phyloP scores from a whole-genome alignment of 1,140 invertebrate species.

The Apis cerana region DNA sequence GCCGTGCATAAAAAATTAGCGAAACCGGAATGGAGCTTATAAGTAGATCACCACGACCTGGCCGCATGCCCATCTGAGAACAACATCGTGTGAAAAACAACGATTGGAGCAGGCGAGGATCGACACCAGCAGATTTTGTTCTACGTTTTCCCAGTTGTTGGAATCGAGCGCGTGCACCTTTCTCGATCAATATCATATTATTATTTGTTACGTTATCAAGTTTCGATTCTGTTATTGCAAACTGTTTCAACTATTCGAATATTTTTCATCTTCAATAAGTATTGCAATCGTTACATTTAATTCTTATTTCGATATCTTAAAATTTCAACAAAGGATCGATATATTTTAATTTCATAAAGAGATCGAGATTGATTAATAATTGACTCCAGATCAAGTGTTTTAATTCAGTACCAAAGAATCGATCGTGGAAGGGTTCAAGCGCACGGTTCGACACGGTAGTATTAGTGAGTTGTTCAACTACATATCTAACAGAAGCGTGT shows the following conservation, averaged over 20 bases:
- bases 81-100: constrained; percentile 10
- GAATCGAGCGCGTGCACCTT: neutral
- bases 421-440: constrained; percentile 10
- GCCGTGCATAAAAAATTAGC: constrained; percentile 1
- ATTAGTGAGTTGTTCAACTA: constrained; percentile 47
- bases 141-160: constrained; percentile 10
- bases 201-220: no score
- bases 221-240: neutral
- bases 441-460: constrained; percentile 21
- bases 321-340: no score
- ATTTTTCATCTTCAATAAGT: neutral
- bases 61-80: constrained; percentile 29
- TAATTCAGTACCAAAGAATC: neutral
- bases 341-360: neutral
- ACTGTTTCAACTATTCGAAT: neutral
- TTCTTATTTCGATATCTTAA: no score
- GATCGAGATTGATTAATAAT: neutral
- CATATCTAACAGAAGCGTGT: constrained; percentile 38
- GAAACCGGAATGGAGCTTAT: constrained; percentile 33
- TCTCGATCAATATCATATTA: neutral
- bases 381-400: neutral
- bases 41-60: constrained; percentile 25
- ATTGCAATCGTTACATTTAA: no score
- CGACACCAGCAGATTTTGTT: constrained; percentile 27
- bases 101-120: constrained; percentile 23